Evolutionary conservation across 1,140 invertebrate genomes (phyloP).

Genomic region (Drosophila nikananu): DNA sequence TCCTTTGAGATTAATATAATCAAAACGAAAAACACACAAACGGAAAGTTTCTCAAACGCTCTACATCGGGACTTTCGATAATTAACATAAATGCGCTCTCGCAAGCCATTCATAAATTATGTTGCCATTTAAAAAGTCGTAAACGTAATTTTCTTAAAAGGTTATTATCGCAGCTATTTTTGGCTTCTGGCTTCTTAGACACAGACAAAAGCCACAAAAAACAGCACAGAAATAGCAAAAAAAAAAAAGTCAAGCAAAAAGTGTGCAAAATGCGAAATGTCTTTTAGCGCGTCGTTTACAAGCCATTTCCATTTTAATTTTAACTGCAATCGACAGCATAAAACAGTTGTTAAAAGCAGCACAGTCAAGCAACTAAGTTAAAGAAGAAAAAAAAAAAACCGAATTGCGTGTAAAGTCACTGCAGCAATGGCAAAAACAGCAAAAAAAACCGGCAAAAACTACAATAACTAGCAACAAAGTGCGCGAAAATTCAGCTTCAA

Average conservation of each 20-base stretch:
- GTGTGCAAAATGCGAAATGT: conserved; percentile 64
- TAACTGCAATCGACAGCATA: conserved; percentile 78
- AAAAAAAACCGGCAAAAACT: conserved; percentile 8
- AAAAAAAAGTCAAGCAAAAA: conserved; percentile 14
- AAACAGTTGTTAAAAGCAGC: conserved; percentile 63
- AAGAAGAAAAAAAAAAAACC: conserved; percentile 24
- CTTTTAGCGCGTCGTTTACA: conserved; percentile 76
- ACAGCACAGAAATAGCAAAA: neutral
- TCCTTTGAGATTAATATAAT: neutral
- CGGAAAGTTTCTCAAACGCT: conserved; percentile 22
- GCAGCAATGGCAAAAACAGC: conserved; percentile 19
- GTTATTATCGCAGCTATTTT: conserved; percentile 38
- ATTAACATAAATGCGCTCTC: conserved; percentile 11
- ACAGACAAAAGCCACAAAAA: conserved; percentile 1
- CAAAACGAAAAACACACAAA: neutral
- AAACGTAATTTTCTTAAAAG: conserved; percentile 51
- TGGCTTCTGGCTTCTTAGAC: conserved; percentile 30
- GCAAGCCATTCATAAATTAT: conserved; percentile 39
- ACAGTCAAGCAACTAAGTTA: conserved; percentile 41
- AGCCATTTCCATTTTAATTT: conserved; percentile 76
- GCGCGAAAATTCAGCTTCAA: conserved; percentile 52
- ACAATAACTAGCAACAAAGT: conserved; percentile 51
- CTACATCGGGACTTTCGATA: conserved; percentile 1
- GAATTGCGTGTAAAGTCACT: conserved; percentile 73
- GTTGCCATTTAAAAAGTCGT: conserved; percentile 59